Percentiles rank a stretch among this genome's conserved stretches.
phyloP scores from a whole-genome alignment of 2,113 vertebrate species.

The Tamias sibiricus region DNA sequence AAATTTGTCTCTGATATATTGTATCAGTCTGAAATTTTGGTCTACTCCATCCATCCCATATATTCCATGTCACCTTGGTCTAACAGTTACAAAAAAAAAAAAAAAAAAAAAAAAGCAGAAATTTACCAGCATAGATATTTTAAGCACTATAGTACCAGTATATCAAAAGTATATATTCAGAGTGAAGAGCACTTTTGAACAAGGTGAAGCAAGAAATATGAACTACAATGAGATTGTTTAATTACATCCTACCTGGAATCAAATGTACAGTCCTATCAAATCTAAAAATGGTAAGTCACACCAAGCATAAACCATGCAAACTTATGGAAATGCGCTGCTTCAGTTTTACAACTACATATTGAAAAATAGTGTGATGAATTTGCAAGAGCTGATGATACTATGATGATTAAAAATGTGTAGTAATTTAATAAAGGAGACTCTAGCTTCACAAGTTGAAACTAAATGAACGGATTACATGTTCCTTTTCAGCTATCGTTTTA shows the following conservation, averaged over 20 bases:
- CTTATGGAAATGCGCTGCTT: constrained; percentile 30
- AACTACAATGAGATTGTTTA: neutral
- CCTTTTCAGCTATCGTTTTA: constrained; percentile 45
- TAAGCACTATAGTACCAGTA: neutral
- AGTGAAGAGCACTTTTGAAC: neutral
- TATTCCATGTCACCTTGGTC: neutral
- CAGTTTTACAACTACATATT: neutral
- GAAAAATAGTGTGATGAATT: neutral
- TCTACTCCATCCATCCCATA: neutral
- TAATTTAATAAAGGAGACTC: constrained; percentile 47
- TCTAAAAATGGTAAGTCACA: constrained; percentile 19
- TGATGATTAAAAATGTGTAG: neutral
- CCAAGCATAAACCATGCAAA: neutral
- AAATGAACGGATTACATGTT: neutral
- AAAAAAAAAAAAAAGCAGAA: constrained; percentile 7
- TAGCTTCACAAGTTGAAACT: constrained; percentile 25
- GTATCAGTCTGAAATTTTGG: neutral
- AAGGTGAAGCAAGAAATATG: neutral
- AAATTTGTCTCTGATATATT: neutral
- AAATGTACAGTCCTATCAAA: neutral
- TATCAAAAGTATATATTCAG: constrained; percentile 37
- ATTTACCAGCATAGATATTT: constrained; percentile 7
- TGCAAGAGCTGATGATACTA: neutral
- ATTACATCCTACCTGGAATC: constrained; percentile 21
- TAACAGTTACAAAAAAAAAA: neutral